Evolutionary conservation across 2,888 invertebrate species (phyloP).

Genomic region (Labia minor): DNA sequence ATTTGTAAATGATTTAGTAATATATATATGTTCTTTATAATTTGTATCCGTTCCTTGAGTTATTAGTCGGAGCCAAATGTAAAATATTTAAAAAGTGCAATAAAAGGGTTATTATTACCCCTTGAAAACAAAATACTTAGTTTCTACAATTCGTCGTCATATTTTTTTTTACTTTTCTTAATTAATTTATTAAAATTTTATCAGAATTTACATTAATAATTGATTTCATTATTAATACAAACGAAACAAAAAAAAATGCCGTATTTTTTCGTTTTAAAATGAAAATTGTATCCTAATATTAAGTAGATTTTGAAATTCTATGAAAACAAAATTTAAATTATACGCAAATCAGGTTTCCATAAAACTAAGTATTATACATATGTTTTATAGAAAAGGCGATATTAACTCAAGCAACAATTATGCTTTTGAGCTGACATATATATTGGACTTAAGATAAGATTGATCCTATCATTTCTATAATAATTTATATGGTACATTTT

Average conservation of each 20-base stretch:
- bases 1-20: too few relatives aligned
- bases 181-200: too few relatives aligned
- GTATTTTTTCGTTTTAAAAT: background rate
- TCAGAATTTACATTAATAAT: too few relatives aligned
- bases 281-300: background rate
- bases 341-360: background rate
- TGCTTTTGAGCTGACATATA: slow-evolving; percentile 13
- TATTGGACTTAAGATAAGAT: background rate
- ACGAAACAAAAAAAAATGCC: background rate
- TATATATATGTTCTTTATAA: too few relatives aligned
- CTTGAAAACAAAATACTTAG: background rate
- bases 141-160: too few relatives aligned
- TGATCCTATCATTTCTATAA: background rate
- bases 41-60: background rate
- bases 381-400: background rate
- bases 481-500: too few relatives aligned
- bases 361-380: background rate
- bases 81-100: background rate
- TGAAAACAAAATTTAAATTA: background rate
- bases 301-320: background rate
- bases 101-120: background rate
- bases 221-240: background rate
- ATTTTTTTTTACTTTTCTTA: too few relatives aligned
- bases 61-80: background rate
- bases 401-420: background rate